Percentiles rank a stretch among this genome's conserved stretches.
phyloP scores from a whole-genome alignment of 2,888 invertebrate species.

The Hyles lineata region DNA sequence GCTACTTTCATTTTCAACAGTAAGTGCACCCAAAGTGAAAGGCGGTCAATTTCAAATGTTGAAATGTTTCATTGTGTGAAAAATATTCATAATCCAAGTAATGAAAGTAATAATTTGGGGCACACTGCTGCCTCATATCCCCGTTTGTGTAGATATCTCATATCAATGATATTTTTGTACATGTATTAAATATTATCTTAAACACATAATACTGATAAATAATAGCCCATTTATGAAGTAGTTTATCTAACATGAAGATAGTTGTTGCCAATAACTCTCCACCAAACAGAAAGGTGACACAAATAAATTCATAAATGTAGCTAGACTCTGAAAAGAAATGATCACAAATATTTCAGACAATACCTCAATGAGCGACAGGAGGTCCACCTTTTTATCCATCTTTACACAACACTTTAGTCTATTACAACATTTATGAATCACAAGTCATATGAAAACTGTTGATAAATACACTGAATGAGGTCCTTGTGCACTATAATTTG shows the following conservation, averaged over 20 bases:
- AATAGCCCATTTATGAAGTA: neutral
- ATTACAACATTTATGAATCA: conserved; percentile 64
- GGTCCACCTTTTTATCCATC: conserved; percentile 82
- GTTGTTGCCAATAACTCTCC: neutral
- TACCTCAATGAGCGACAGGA: conserved; percentile 82
- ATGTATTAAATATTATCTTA: conserved; percentile 9
- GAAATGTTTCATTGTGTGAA: conserved; percentile 17
- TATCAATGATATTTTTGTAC: conserved; percentile 11
- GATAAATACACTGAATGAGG: conserved; percentile 44
- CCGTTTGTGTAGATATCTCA: neutral
- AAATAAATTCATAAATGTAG: neutral
- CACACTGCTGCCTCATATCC: neutral
- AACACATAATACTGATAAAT: conserved; percentile 21
- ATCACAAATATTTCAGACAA: conserved; percentile 24
- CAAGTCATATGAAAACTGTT: conserved; percentile 38
- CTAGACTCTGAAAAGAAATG: neutral
- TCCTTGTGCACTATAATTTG: conserved; percentile 49
- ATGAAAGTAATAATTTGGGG: neutral
- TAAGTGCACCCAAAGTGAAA: conserved; percentile 54
- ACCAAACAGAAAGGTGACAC: neutral
- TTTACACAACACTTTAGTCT: conserved; percentile 45
- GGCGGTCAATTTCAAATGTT: conserved; percentile 42
- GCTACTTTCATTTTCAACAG: conserved; percentile 66
- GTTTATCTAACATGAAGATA: neutral
- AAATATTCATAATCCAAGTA: conserved; percentile 9